Evolutionary conservation across 2,113 vertebrate species (phyloP), one percentile per base, ranked within the genome.

Genomic region (Ciconia stormi): DNA sequence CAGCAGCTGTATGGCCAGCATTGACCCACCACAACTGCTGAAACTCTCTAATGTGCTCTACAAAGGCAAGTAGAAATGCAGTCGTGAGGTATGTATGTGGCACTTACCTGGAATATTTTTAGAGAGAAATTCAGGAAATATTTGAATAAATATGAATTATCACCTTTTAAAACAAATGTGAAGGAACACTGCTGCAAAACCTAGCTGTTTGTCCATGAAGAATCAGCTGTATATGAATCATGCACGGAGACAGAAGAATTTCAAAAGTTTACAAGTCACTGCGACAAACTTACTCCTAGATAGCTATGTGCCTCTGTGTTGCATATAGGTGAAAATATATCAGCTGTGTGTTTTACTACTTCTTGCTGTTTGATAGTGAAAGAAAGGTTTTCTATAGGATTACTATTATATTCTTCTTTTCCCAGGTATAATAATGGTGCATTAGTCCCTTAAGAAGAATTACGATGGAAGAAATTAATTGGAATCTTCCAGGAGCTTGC

Each of bases 221-320:
- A 70, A 36, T 82, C 52, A 52, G 27, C 67, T 86, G 34, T 61
- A 12, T 36, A 23, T 25, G 16, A 65, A 61, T 50, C 7, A 9
- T 5, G 3, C 4, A 30, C 1, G 1, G 32, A 61, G 49, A 34
- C 4, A 59, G n/a, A 73, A 84, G 11, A 59, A 38, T 46, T 86
- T 72, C 7, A 53, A 1, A 46, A 62, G 9, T 46, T 65, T 91
- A 20, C 16, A 47, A 42, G 20, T 66, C 9, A 27, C 26, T 67
- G 23, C 3, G 15, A 63, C 14, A 74, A 80, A 32, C 9, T 30
- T 58, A 19, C 26, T 71, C 16, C 6, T 69, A 10, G 34, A 29
- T 3, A 55, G 18, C 11, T 77, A 22, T 0, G 0, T 32, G 12
- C 2, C 2, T 74, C 22, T 58, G 13, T 72, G 44, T 56, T 8